phyloP scores from a whole-genome alignment of 2,797 vertebrate genomes.

The Amazona ochrocephala region DNA sequence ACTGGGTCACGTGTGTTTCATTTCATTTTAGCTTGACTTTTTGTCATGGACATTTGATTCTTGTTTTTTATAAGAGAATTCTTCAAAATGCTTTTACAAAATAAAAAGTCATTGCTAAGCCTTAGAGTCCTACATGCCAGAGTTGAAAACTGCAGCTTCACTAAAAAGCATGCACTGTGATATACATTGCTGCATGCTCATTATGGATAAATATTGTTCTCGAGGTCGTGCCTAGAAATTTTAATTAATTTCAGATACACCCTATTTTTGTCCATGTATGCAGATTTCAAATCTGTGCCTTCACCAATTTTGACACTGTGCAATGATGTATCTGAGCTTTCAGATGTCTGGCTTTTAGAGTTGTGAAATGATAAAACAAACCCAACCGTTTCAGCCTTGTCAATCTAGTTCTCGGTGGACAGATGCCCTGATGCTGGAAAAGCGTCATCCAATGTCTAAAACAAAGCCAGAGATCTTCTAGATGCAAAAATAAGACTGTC shows the following conservation, averaged over 20 bases:
- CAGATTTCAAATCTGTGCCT: conserved; percentile 68
- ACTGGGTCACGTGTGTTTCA: neutral
- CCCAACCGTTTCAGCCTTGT: conserved; percentile 43
- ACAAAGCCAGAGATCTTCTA: neutral
- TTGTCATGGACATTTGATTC: neutral
- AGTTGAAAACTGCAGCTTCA: neutral
- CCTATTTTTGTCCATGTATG: conserved; percentile 53
- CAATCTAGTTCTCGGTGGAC: conserved; percentile 43
- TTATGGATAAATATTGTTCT: conserved; percentile 19
- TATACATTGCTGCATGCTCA: neutral
- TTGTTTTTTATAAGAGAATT: neutral
- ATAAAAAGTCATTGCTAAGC: neutral
- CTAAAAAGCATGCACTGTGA: neutral
- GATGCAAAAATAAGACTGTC: fast-evolving
- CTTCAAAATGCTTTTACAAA: neutral
- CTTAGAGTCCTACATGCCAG: neutral
- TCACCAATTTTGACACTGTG: neutral
- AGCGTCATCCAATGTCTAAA: neutral
- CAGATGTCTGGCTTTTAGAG: conserved; percentile 59
- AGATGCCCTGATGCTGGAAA: conserved; percentile 46
- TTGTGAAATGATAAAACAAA: conserved; percentile 50
- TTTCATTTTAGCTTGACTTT: neutral
- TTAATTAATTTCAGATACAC: conserved; percentile 27
- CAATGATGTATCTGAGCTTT: conserved; percentile 22
- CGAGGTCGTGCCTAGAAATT: conserved; percentile 7